Percentiles rank a stretch among this genome's conserved stretches.
Conservation (phyloP, 2,797 vertebrate genomes). For the Phalanger gymnotis region DNA sequence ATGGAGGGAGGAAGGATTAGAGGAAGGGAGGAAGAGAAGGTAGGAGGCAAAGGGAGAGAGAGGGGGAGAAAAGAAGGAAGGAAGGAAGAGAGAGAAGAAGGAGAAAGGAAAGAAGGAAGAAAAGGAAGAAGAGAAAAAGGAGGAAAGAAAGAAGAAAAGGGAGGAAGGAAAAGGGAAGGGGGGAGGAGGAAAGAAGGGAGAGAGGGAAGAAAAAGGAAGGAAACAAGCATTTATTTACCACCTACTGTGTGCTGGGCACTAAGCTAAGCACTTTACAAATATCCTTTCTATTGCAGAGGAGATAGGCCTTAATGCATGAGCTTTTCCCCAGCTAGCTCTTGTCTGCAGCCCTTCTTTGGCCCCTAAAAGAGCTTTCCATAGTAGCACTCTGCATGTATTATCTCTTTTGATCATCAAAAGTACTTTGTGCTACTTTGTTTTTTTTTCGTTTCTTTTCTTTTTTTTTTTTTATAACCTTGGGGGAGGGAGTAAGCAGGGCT, state of each 20-base stretch:
- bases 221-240: not conserved
- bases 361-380: not conserved
- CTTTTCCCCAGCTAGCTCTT: no score
- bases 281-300: not conserved
- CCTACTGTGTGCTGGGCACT: not conserved
- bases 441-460: not conserved
- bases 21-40: not conserved
- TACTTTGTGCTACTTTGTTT: not conserved
- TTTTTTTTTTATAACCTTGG: not conserved
- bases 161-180: no score
- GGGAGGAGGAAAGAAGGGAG: no score
- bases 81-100: no score
- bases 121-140: no score
- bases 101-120: no score
- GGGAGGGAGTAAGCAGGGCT: not conserved
- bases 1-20: accelerated
- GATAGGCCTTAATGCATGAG: no score
- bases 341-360: not conserved
- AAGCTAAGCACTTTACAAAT: not conserved
- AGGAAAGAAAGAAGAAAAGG: no score
- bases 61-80: no score
- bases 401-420: not conserved
- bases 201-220: not conserved
- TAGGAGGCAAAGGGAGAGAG: no score
- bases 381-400: not conserved